Percentiles rank a stretch among this genome's conserved stretches.
phyloP scores from a whole-genome alignment of 2,888 invertebrate genomes.

The Rhabditophanes sp. region DNA sequence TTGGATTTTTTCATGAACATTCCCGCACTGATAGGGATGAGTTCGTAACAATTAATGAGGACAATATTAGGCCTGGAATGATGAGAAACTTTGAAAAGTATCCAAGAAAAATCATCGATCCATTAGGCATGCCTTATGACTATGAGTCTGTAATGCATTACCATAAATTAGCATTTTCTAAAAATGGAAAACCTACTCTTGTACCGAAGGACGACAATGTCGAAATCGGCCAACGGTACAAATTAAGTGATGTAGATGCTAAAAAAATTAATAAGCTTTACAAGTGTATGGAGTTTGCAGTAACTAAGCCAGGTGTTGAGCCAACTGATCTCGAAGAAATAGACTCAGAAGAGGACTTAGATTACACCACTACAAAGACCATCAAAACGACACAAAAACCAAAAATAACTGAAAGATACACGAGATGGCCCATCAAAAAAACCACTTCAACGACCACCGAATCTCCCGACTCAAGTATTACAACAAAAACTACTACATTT shows the following conservation, averaged over 20 bases:
- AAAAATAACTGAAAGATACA: slow-evolving; percentile 7
- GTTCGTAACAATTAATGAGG: slow-evolving; percentile 59
- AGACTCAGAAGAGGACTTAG: background rate
- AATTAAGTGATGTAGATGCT: slow-evolving; percentile 32
- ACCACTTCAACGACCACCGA: background rate
- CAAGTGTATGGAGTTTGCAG: background rate
- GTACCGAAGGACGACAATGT: slow-evolving; percentile 44
- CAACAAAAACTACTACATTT: slow-evolving; percentile 2
- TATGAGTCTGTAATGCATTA: slow-evolving; percentile 56
- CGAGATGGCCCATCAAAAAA: slow-evolving; percentile 1
- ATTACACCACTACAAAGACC: background rate
- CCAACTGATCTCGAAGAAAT: slow-evolving; percentile 1
- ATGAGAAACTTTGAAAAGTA: slow-evolving; percentile 50
- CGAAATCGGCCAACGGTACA: slow-evolving; percentile 41
- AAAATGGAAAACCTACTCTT: slow-evolving; percentile 49
- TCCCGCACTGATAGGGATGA: slow-evolving; percentile 62
- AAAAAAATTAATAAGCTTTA: slow-evolving; percentile 15
- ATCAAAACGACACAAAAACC: no score
- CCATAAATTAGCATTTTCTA: slow-evolving; percentile 49
- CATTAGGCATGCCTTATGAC: slow-evolving; percentile 57
- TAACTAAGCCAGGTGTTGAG: background rate
- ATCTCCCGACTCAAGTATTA: background rate
- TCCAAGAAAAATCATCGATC: slow-evolving; percentile 45
- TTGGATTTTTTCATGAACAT: slow-evolving; percentile 68
- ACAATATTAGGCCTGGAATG: slow-evolving; percentile 54